Conservation (phyloP, 2,797 vertebrate species). For the Chelidonichthys spinosus region DNA sequence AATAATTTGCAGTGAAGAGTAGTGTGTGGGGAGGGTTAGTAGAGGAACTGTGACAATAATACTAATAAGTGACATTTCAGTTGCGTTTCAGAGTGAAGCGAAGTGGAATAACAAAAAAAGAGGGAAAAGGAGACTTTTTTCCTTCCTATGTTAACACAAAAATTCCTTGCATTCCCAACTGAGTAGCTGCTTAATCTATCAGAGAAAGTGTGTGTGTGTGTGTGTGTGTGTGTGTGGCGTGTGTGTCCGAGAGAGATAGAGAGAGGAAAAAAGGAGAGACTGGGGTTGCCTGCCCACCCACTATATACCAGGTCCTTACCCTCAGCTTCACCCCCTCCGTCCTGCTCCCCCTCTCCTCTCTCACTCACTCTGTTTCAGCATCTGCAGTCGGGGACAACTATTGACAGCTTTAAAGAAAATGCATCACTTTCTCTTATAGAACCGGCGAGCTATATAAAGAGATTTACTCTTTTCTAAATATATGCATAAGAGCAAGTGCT, state of each 20-base stretch:
- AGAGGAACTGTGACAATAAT: slow-evolving; percentile 13
- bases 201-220: slow-evolving; percentile 53
- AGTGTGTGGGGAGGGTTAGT: background rate
- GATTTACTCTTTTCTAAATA: slow-evolving; percentile 40
- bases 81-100: slow-evolving; percentile 7
- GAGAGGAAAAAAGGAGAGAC: slow-evolving; percentile 36
- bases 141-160: slow-evolving; percentile 87
- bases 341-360: slow-evolving; percentile 24
- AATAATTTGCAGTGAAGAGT: slow-evolving; percentile 13
- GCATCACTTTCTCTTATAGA: background rate
- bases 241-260: background rate
- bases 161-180: slow-evolving; percentile 91
- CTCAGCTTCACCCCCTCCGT: slow-evolving; percentile 32
- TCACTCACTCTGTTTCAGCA: slow-evolving; percentile 14
- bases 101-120: slow-evolving; percentile 36
- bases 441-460: slow-evolving; percentile 19
- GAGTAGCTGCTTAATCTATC: slow-evolving; percentile 85
- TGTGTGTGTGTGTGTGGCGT: slow-evolving; percentile 25
- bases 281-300: slow-evolving; percentile 67
- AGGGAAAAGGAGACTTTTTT: slow-evolving; percentile 61
- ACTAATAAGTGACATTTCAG: slow-evolving; percentile 12
- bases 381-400: slow-evolving; percentile 20
- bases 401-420: background rate
- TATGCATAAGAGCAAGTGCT: slow-evolving; percentile 44
- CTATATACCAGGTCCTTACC: slow-evolving; percentile 56